Evolutionary conservation across 1,140 invertebrate species (phyloP).

Genomic region (Trachymyrmex septentrionalis): DNA sequence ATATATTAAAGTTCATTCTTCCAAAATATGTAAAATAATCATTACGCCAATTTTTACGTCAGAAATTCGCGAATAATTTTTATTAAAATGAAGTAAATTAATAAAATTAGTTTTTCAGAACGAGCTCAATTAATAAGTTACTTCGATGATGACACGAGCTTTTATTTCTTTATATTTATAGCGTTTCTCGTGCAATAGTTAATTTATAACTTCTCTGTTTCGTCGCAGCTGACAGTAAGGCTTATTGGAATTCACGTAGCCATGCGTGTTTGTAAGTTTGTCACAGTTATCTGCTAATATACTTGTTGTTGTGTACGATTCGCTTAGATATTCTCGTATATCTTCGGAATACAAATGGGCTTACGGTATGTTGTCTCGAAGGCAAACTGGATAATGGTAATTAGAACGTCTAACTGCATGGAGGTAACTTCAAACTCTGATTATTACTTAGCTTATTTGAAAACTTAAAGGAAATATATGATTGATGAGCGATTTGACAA

Average conservation of each 20-base stretch:
- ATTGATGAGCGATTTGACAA: background rate
- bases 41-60: background rate
- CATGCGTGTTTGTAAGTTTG: constrained; percentile 43
- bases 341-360: constrained; percentile 76
- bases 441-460: background rate
- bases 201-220: background rate
- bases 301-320: constrained; percentile 49
- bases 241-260: constrained; percentile 54
- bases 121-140: background rate
- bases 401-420: constrained; percentile 70
- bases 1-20: background rate
- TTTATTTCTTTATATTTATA: constrained; percentile 9
- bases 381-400: constrained; percentile 77
- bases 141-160: background rate
- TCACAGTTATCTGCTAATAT: constrained; percentile 56
- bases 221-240: constrained; percentile 7
- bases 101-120: background rate
- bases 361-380: constrained; percentile 67
- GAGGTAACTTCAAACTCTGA: background rate
- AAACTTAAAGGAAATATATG: background rate
- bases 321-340: constrained; percentile 45
- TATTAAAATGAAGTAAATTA: background rate
- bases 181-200: background rate
- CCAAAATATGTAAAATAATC: constrained; percentile 12
- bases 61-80: background rate